Conservation (phyloP, 2,113 vertebrate genomes). For the Ancistrus triradiatus region DNA sequence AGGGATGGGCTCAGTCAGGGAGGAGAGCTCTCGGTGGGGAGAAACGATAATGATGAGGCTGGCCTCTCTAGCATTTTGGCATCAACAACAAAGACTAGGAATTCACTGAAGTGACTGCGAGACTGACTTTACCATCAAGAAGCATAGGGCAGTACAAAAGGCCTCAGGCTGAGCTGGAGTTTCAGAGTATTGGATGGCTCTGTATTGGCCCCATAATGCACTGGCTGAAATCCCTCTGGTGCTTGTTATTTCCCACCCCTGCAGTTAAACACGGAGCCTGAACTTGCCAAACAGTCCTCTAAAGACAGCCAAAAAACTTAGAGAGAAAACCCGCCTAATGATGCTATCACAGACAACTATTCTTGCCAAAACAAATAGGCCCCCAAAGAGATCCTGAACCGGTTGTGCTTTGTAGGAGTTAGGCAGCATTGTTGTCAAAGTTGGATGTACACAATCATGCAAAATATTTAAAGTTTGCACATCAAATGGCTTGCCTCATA, state of each 20-base stretch:
- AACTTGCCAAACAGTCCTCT: conserved; percentile 49
- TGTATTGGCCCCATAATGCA: conserved; percentile 40
- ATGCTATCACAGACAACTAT: conserved; percentile 37
- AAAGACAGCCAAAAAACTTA: conserved; percentile 41
- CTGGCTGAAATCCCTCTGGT: conserved; percentile 68
- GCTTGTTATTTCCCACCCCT: conserved; percentile 79
- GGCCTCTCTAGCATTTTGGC: conserved; percentile 57
- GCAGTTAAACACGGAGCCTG: conserved; percentile 59
- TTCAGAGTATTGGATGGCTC: conserved; percentile 27
- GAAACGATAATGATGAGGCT: conserved; percentile 58
- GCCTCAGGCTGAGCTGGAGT: conserved; percentile 18
- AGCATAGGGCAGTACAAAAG: conserved; percentile 60
- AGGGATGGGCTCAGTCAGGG: conserved; percentile 29
- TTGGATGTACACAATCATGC: neutral
- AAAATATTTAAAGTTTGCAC: conserved; percentile 3
- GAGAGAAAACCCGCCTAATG: conserved; percentile 50
- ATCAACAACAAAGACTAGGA: conserved; percentile 48
- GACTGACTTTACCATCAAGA: conserved; percentile 48
- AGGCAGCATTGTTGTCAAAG: neutral
- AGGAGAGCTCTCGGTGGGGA: conserved; percentile 58
- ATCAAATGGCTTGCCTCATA: neutral
- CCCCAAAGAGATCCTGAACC: conserved; percentile 40
- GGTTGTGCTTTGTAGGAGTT: conserved; percentile 27
- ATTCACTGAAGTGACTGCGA: conserved; percentile 48
- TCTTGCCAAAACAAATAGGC: conserved; percentile 38